A percentile compares a stretch with the other conserved stretches of the same genome.
Conservation (phyloP, 2,797 vertebrate genomes). For the Danio albolineatus region DNA sequence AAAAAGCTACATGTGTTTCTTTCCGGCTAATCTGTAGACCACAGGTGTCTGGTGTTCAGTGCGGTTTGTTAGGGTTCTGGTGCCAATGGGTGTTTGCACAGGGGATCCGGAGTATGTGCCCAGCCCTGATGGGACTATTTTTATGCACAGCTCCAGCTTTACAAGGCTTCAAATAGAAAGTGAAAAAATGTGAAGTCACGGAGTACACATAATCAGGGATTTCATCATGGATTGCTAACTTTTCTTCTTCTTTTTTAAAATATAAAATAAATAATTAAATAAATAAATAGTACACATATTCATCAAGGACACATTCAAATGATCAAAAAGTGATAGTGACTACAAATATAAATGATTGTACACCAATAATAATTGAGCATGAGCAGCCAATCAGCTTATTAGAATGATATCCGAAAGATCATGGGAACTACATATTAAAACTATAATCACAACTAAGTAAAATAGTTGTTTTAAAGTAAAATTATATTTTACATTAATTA, state of each 20-base stretch:
- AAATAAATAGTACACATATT: neutral
- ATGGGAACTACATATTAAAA: no score
- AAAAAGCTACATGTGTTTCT: conserved; percentile 37
- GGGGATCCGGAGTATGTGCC: conserved; percentile 45
- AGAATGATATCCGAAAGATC: no score
- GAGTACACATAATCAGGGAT: conserved; percentile 34
- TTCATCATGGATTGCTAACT: conserved; percentile 17
- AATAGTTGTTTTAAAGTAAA: no score
- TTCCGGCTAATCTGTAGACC: conserved; percentile 58
- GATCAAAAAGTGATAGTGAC: neutral
- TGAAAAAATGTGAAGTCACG: conserved; percentile 44
- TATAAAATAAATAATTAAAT: no score
- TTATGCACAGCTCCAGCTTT: conserved; percentile 57
- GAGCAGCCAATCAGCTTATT: no score
- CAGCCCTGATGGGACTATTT: conserved; percentile 54
- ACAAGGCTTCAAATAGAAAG: conserved; percentile 36
- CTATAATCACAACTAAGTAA: no score
- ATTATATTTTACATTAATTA: no score
- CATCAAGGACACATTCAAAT: neutral
- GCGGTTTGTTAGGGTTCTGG: conserved; percentile 50
- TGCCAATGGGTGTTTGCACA: conserved; percentile 56
- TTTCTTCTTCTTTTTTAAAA: no score
- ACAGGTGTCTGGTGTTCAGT: conserved; percentile 63
- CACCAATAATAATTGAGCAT: no score
- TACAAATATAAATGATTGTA: no score